A percentile compares a stretch with the other conserved stretches of the same genome.
phyloP scores from a whole-genome alignment of 1,140 invertebrate genomes.

The Conus betulinus region DNA sequence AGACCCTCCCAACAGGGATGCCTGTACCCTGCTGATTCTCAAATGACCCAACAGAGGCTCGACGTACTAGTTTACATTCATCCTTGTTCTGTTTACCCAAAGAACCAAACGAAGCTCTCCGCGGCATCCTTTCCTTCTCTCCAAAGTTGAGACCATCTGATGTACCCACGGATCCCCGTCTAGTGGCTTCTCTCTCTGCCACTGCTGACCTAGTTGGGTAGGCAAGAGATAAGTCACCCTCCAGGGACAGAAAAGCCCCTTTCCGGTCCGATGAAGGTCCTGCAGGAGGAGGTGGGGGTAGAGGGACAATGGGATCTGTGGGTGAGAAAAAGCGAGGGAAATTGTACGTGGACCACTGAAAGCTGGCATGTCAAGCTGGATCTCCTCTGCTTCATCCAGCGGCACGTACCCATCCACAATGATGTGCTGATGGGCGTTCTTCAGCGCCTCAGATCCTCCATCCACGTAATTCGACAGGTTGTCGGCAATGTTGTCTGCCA shows the following conservation, averaged over 20 bases:
- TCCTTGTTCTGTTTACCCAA: neutral
- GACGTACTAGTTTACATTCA: neutral
- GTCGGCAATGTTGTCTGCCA: constrained; percentile 55
- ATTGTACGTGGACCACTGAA: constrained; percentile 60
- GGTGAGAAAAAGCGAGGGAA: constrained; percentile 54
- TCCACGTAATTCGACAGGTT: constrained; percentile 60
- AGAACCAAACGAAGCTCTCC: neutral
- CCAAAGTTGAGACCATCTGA: neutral
- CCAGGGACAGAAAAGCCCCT: neutral
- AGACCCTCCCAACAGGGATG: neutral
- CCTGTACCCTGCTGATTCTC: neutral
- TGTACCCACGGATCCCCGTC: constrained; percentile 1
- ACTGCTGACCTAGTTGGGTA: constrained; percentile 30
- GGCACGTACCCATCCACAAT: constrained; percentile 51
- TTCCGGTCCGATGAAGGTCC: neutral
- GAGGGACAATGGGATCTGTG: neutral
- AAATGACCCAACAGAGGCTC: neutral
- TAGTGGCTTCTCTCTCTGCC: constrained; percentile 8
- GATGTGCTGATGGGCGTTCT: constrained; percentile 45
- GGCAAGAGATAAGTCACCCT: neutral
- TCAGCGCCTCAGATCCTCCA: constrained; percentile 52
- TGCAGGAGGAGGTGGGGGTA: neutral
- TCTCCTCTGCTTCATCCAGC: constrained; percentile 4
- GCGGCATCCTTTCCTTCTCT: neutral
- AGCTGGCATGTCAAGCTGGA: neutral